Conservation (phyloP, 2,113 vertebrate species). For the Elgaria multicarinata region DNA sequence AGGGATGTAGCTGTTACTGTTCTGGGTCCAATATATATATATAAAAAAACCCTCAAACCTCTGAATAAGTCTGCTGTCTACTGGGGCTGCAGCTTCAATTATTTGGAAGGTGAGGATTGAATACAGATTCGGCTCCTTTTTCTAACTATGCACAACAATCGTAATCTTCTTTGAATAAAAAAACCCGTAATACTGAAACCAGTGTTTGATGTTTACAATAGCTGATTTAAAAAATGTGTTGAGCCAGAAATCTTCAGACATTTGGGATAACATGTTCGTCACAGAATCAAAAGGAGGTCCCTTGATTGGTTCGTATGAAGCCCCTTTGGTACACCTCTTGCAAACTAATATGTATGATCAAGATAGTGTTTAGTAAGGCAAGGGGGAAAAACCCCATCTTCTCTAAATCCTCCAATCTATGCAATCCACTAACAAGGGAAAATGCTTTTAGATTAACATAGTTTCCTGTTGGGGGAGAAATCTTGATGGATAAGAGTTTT, state of each 20-base stretch:
- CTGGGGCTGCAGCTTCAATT: not conserved
- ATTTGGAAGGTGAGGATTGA: not conserved
- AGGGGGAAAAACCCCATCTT: fast-evolving
- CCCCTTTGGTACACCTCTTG: not conserved
- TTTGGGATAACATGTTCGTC: not conserved
- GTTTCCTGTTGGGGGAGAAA: not conserved
- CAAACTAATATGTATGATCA: not conserved
- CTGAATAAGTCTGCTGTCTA: fast-evolving
- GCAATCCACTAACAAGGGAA: not conserved
- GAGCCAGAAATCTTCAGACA: not conserved
- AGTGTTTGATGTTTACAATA: not conserved
- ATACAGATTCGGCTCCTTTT: not conserved
- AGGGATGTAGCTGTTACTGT: not conserved
- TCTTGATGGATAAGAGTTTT: not conserved
- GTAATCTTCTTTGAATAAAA: not conserved
- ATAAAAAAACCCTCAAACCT: not conserved
- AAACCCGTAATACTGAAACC: not conserved
- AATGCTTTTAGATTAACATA: not conserved
- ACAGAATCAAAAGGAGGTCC: not conserved
- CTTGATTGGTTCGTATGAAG: not conserved
- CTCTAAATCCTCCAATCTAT: not conserved
- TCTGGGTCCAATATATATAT: not conserved
- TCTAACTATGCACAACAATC: not conserved
- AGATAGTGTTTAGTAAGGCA: slow-evolving; percentile 21
- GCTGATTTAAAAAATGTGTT: not conserved